Base-by-base conservation (phyloP, 2,888 invertebrate species). In the Metopia argyrocephala region DNA sequence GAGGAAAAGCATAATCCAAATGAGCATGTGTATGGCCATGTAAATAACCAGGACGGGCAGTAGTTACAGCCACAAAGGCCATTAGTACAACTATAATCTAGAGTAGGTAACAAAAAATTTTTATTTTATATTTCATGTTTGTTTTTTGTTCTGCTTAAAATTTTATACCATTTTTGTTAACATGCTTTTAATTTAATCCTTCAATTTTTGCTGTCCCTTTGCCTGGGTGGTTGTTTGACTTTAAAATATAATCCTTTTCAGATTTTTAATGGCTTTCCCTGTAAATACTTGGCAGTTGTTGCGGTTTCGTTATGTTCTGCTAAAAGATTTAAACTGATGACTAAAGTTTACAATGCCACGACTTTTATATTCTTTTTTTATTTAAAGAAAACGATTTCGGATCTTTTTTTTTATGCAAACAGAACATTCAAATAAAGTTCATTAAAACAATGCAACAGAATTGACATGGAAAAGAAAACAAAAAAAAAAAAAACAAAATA, bases 11-110 rank as follows among this genome's bases (percentile, higher is more conserved):
- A 81, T 85, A 85, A 28, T 85, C 84, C 64, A 86, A 85, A 57
- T 85, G 87, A 23, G 86, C 87, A 56, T 88, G 89, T 59, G 86
- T 85, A 66, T 88, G 88, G 23, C 87, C 88, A 68, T 89, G 89
- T 64, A 89, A 84, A 46, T 85, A 89, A 68, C 89, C 89, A 79
- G 89, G 89, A 84, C 89, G 90, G 61, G 88, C 89, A 0, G 83
- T 54, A 25, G 85, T 84, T 59, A 87, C 52, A 18, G 85, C 78
- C 75, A 85, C 82, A 27, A 86, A 70, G n/a, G 84, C 81, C 3
- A 85, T 64, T 28, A 86, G 79, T 21, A 79, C n/a, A 2, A 76
- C n/a, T 18, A 70, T 25, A 25, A 45, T 56, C 81, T 81, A 56
- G 5, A 64, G 9, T 50, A 57, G 23, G 0, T 20, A 45, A 27